Evolutionary conservation across 1,140 invertebrate species (phyloP).

Genomic region (Araneus ventricosus): DNA sequence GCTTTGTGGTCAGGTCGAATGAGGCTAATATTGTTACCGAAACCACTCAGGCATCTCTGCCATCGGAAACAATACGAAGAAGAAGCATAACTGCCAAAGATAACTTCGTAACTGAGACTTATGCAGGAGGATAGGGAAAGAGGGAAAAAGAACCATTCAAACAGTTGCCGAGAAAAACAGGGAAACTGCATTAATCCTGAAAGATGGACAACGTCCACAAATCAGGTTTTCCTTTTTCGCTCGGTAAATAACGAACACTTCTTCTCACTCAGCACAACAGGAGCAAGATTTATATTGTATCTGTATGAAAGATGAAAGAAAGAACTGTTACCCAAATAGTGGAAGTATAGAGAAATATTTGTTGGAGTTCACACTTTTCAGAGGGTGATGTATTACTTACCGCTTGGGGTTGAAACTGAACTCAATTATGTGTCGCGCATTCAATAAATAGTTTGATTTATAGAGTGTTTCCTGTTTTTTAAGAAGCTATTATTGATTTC

Average conservation of each 20-base stretch:
- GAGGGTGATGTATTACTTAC: no score
- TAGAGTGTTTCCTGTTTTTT: no score
- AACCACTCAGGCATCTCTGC: not conserved
- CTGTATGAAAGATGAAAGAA: not conserved
- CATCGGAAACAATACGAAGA: not conserved
- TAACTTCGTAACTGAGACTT: not conserved
- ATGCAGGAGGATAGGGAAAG: not conserved
- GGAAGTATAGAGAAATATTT: no score
- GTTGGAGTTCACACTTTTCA: no score
- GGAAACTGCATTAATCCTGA: conserved; percentile 44
- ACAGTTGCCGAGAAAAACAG: conserved; percentile 20
- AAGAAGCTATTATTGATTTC: no score
- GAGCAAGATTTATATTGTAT: conserved; percentile 3
- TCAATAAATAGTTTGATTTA: no score
- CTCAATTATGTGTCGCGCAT: no score
- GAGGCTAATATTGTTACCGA: not conserved
- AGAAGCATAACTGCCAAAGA: conserved; percentile 1
- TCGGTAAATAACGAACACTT: not conserved
- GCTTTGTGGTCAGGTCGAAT: not conserved
- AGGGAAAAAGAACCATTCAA: not conserved
- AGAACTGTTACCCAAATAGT: no score
- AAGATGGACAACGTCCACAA: conserved; percentile 36
- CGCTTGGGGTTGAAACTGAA: no score
- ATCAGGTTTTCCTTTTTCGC: conserved; percentile 2
- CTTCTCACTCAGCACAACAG: not conserved